Evolutionary conservation across 2,113 vertebrate genomes (phyloP).

Genomic region (Agapornis roseicollis): DNA sequence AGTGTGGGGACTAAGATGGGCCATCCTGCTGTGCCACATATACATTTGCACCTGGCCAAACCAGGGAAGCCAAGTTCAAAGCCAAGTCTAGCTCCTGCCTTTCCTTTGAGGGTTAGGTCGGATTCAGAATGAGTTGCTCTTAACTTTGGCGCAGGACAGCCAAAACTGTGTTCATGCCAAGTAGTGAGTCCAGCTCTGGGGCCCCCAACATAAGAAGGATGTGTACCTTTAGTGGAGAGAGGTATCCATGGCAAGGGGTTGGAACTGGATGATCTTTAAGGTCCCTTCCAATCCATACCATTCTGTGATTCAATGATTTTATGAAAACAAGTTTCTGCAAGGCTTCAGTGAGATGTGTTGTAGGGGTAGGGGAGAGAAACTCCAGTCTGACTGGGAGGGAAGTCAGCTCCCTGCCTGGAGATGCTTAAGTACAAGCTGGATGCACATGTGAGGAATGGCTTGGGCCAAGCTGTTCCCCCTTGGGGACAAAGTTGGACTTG

Average conservation of each 20-base stretch:
- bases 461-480: not conserved
- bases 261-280: not conserved
- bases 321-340: not conserved
- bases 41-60: not conserved
- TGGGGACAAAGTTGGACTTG: not conserved
- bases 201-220: not conserved
- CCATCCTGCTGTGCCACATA: not conserved
- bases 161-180: not conserved
- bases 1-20: not conserved
- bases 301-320: not conserved
- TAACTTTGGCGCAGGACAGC: not conserved
- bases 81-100: not conserved
- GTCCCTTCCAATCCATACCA: not conserved
- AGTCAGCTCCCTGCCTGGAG: not conserved
- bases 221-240: not conserved
- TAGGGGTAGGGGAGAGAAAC: not conserved
- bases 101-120: fast-evolving
- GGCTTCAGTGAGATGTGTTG: fast-evolving
- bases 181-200: not conserved
- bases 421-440: not conserved
- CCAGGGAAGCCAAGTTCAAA: not conserved
- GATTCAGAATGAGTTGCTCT: not conserved
- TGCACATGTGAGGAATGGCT: not conserved
- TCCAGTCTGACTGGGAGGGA: not conserved
- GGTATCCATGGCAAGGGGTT: not conserved